phyloP scores from a whole-genome alignment of 2,797 vertebrate species.

The Acipenser transmontanus region DNA sequence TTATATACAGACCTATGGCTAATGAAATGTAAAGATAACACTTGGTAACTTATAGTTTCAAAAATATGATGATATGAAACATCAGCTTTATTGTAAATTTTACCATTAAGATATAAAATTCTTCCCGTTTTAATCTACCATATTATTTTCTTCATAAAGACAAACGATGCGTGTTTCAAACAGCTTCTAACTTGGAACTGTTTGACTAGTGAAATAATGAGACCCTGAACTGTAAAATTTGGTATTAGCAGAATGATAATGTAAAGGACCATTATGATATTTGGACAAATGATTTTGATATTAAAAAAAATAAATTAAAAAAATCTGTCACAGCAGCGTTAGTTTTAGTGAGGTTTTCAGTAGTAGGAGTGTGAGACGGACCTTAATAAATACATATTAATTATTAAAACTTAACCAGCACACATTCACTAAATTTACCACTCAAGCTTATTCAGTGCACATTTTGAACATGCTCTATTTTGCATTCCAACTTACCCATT shows the following conservation, averaged over 20 bases:
- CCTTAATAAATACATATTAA: slow-evolving; percentile 58
- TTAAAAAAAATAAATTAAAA: slow-evolving; percentile 62
- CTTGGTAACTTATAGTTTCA: neutral
- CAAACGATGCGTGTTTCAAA: slow-evolving; percentile 57
- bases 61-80: neutral
- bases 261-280: slow-evolving; percentile 56
- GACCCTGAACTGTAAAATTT: slow-evolving; percentile 93
- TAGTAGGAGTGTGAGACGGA: slow-evolving; percentile 76
- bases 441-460: slow-evolving; percentile 85
- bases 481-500: slow-evolving; percentile 80
- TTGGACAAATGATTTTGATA: slow-evolving; percentile 60
- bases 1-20: neutral
- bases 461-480: slow-evolving; percentile 86
- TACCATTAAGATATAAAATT: slow-evolving; percentile 41
- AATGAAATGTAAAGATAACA: slow-evolving; percentile 9
- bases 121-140: neutral
- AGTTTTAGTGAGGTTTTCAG: slow-evolving; percentile 85
- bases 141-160: neutral
- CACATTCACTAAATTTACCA: slow-evolving; percentile 71
- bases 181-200: slow-evolving; percentile 59
- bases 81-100: slow-evolving; percentile 48
- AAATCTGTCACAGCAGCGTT: slow-evolving; percentile 77
- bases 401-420: slow-evolving; percentile 73
- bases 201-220: slow-evolving; percentile 68
- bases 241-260: slow-evolving; percentile 86